Conservation (phyloP, 2,113 vertebrate genomes). For the Vicugna pacos region DNA sequence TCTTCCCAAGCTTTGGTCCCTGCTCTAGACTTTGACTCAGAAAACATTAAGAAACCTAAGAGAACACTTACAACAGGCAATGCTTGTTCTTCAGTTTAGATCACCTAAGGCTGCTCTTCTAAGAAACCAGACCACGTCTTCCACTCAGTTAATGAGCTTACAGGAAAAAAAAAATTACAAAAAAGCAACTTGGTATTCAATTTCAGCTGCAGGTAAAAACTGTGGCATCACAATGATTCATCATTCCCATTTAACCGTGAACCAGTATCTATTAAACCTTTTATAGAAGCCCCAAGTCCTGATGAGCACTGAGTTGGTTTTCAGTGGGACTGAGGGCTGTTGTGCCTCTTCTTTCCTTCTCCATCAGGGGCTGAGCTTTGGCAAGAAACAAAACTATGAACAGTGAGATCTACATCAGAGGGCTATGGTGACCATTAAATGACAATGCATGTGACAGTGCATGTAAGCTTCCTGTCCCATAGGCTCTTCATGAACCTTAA, state of each 20-base stretch:
- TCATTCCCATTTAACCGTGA: neutral
- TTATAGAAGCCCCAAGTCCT: neutral
- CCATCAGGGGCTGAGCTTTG: neutral
- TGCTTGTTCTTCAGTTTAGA: neutral
- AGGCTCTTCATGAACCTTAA: neutral
- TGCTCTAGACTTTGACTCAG: neutral
- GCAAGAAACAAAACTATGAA: neutral
- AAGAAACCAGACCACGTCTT: neutral
- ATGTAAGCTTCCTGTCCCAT: neutral
- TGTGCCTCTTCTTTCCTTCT: neutral
- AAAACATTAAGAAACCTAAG: neutral
- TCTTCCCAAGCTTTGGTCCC: neutral
- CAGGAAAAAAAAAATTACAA: slow-evolving; percentile 42
- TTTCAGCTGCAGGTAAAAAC: neutral
- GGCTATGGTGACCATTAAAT: neutral
- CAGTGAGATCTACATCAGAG: neutral
- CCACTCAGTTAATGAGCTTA: neutral
- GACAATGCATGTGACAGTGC: neutral
- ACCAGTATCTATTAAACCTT: neutral
- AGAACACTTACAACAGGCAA: neutral
- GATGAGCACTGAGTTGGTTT: neutral
- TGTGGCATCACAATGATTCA: neutral
- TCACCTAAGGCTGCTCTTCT: neutral
- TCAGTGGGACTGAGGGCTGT: neutral
- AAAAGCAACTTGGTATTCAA: slow-evolving; percentile 20